phyloP scores from a whole-genome alignment of 35 echinoderm and acorn worm genomes.

The Stichopus chloronotus region DNA sequence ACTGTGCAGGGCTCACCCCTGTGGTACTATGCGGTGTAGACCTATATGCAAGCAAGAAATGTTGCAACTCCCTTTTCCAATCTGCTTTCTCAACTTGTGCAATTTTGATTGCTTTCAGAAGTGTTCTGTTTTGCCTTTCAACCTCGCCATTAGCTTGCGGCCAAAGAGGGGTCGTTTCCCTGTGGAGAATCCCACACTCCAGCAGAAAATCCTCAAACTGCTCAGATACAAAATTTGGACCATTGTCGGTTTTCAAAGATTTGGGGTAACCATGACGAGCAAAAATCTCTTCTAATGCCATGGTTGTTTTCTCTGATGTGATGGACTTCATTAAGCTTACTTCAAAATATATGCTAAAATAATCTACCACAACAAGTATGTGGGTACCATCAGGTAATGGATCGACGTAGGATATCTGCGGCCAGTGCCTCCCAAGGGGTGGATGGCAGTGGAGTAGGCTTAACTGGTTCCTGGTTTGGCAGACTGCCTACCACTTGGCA shows the following conservation, averaged over 20 bases:
- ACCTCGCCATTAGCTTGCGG: too few relatives aligned
- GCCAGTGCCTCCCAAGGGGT: slow-evolving; percentile 68
- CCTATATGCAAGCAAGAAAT: too few relatives aligned
- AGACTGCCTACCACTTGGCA: slow-evolving; percentile 66
- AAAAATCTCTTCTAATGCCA: slow-evolving; percentile 12
- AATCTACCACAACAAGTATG: slow-evolving; percentile 74
- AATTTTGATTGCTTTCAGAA: too few relatives aligned
- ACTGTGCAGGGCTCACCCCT: too few relatives aligned
- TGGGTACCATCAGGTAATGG: slow-evolving; percentile 46
- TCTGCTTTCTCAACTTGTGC: too few relatives aligned
- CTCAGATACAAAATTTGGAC: not conserved
- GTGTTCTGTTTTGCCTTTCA: too few relatives aligned
- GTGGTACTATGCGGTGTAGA: too few relatives aligned
- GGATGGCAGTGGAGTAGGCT: slow-evolving; percentile 55
- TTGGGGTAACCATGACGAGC: slow-evolving; percentile 13
- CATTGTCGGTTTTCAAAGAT: slow-evolving; percentile 42
- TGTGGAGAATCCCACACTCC: too few relatives aligned
- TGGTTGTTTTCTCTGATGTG: slow-evolving; percentile 10
- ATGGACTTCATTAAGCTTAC: slow-evolving; percentile 41
- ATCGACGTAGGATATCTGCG: slow-evolving; percentile 62
- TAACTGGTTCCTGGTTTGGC: slow-evolving; percentile 59
- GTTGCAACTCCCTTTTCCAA: too few relatives aligned
- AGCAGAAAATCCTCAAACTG: too few relatives aligned
- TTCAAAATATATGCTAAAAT: slow-evolving; percentile 77
- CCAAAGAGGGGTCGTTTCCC: too few relatives aligned